These are phyloP conservation scores for Epinotia brunnichana DNA, from an alignment of 2,888 invertebrate genomes.

Conservation along the genomic window DNA sequence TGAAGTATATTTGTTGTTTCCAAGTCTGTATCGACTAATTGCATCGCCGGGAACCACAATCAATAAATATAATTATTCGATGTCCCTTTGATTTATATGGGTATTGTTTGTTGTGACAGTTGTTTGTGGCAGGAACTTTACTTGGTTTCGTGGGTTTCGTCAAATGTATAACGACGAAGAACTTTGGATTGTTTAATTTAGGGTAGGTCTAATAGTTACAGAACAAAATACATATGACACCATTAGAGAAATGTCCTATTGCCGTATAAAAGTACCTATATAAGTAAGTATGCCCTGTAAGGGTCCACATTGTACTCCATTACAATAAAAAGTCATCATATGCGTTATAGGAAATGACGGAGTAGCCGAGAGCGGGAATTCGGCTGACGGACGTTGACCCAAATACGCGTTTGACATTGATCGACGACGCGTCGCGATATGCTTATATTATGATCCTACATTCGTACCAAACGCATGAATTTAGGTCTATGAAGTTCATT, in stretches of 20 bases:
- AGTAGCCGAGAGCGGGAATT: constrained; percentile 74
- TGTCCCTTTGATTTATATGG: constrained; percentile 26
- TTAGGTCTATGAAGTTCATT: constrained; percentile 75
- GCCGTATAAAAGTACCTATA: neutral
- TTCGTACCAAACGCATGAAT: constrained; percentile 65
- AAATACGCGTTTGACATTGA: constrained; percentile 83
- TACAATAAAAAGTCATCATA: constrained; percentile 58
- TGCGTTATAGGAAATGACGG: constrained; percentile 71
- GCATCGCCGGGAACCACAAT: constrained; percentile 12
- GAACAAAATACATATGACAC: neutral
- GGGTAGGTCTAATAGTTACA: neutral
- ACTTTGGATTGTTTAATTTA: neutral
- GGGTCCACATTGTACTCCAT: constrained; percentile 25
- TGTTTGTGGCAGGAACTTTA: constrained; percentile 6
- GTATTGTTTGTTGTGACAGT: constrained; percentile 39
- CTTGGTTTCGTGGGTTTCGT: constrained; percentile 11
- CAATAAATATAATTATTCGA: constrained; percentile 18
- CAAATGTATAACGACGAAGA: neutral
- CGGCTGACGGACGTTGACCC: constrained; percentile 79
- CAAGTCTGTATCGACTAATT: constrained; percentile 55
- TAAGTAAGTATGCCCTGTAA: constrained; percentile 20
- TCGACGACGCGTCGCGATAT: constrained; percentile 78
- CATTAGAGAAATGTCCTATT: neutral
- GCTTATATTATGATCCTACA: constrained; percentile 66
- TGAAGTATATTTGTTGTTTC: constrained; percentile 57